Percentiles rank a stretch among this genome's conserved stretches.
Conservation (phyloP, 2,113 vertebrate genomes). For the Meles meles region DNA sequence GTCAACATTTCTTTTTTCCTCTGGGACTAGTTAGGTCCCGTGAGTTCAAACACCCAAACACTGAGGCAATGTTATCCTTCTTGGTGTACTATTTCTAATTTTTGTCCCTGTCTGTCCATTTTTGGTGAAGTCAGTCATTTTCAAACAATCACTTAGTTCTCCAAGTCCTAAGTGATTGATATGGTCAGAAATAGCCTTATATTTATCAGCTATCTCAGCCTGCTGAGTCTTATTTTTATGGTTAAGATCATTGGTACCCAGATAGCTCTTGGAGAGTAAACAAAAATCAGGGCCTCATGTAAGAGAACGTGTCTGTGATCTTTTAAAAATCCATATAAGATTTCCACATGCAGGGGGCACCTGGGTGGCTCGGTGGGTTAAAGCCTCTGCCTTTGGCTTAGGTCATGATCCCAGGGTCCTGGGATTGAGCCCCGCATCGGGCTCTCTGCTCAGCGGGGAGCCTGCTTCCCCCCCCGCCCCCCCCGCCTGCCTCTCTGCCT, state of each 20-base stretch:
- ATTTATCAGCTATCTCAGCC: background rate
- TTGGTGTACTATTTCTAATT: slow-evolving; percentile 9
- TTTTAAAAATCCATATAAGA: background rate
- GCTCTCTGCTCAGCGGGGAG: too few species aligned
- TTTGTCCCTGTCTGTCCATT: background rate
- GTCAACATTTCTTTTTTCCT: background rate
- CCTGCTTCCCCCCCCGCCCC: too few species aligned
- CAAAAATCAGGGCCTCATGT: background rate
- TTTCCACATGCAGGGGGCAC: background rate
- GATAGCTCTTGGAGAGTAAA: background rate
- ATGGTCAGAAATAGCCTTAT: background rate
- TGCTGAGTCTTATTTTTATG: background rate
- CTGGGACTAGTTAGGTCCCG: background rate
- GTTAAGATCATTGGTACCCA: background rate
- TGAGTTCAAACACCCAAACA: background rate
- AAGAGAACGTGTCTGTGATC: background rate
- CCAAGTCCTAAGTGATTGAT: background rate
- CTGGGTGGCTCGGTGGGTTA: too few species aligned
- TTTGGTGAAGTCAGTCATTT: background rate
- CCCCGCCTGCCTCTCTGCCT: too few species aligned
- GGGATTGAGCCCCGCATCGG: too few species aligned
- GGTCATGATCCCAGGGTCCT: too few species aligned
- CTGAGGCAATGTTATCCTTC: background rate
- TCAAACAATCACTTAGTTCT: background rate
- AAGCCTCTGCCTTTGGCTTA: too few species aligned